Base-by-base conservation (phyloP, 2,888 invertebrate genomes). In the Pemphredon lugubris region DNA sequence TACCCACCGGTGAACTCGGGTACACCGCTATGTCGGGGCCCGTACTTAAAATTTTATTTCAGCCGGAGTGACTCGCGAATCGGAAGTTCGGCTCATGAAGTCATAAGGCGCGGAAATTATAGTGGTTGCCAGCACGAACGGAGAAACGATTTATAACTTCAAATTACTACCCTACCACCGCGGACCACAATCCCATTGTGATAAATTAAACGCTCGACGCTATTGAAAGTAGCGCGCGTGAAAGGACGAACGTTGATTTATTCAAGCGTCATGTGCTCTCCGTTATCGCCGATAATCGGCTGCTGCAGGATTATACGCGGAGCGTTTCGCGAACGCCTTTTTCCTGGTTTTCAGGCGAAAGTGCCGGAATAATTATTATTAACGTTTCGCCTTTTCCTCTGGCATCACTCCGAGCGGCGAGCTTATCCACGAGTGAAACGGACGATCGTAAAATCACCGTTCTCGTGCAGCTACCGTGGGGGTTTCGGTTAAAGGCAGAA, bases 321-420 rank as follows among this genome's bases (percentile, higher is more conserved):
- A n/a, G n/a, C 34, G 37, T 54, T 47, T 58, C 69, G 42, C 53
- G 23, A 34, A 34, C n/a, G 69, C 59, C 59, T 67, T n/a, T n/a
- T 70, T 67, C 69, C 69, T 70, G 68, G 58, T 67, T 70, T 69
- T 70, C 68, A 67, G 30, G 58, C 57, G 69, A 70, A 70, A 70
- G 68, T 54, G 37, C 7, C 47, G 42, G 67, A n/a, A 11, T 67
- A 70, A 67, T 70, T 70, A 69, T 69, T 69, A 67, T 34, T 34
- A 30, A 69, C 58, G 58, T 42, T 21, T 20, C 34, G 48, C 47
- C 48, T 68, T 73, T 67, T 64, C 64, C 54, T 53, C 18, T 34
- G 48, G 42, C 48, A 6, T 60, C 57, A 48, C 45, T 39, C 37
- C 42, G 20, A 14, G 16, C 50, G 34, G n/a, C n/a, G n/a, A n/a